Base-by-base conservation (phyloP, 2,797 vertebrate genomes). In the Poecilia gillii region DNA sequence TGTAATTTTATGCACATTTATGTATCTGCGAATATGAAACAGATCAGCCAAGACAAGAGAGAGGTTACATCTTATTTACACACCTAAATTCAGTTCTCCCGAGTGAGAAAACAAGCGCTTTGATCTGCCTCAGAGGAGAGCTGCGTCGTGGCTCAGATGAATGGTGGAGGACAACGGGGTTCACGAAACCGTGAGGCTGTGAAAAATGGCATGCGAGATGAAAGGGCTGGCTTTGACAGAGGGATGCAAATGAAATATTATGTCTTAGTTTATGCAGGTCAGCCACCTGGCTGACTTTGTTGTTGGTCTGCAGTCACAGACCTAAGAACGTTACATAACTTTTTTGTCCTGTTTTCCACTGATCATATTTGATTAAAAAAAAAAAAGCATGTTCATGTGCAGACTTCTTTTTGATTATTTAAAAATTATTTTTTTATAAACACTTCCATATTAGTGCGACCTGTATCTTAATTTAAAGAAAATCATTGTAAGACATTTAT, bases 1-100 rank as follows among this genome's bases (percentile, higher is more conserved):
- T 28, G 45, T 80, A 76, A 75, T 84, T 77, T 81, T 81, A 12
- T 88, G 84, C 85, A 81, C 88, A 84, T 84, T 88, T 89, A 84
- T 88, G 81, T 79, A 45, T 68, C 33, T 68, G 7, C 3, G 36
- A 68, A 43, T 70, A 70, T 70, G 39, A 16, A 70, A 7, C 25
- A 70, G 66, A 70, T 70, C 66, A 70, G 66, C 66, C 66, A 11
- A 78, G 71, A 75, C 57, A 77, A 23, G 45, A 73, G 75, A 71
- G 79, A 85, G 84, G 86, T 91, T 88, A 85, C 78, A 72, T 88
- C 76, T 82, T 73, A 88, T 89, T 88, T 88, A 82, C 81, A 85
- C 75, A 84, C 31, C 55, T 46, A 70, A 81, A 88, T 89, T 84
- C 82, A 81, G 86, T 59, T 68, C 86, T 75, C 57, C 16, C 31